Percentiles rank a stretch among this genome's conserved stretches.
Evolutionary conservation across 2,888 invertebrate genomes (phyloP).

Genomic region (Prenolepis imparis): DNA sequence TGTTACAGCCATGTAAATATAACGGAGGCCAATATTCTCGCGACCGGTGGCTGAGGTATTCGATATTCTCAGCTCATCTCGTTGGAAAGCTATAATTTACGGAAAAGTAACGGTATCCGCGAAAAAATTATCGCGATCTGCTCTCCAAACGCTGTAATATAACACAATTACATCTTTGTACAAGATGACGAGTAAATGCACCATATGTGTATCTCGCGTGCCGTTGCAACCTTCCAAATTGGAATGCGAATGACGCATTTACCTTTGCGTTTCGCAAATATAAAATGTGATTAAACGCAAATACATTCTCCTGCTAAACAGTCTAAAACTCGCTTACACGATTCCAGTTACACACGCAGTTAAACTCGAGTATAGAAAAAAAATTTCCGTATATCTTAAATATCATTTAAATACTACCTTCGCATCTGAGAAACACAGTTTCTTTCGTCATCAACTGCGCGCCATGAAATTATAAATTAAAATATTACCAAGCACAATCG

Average conservation of each 20-base stretch:
- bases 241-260: slow-evolving; percentile 37
- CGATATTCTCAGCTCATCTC: neutral
- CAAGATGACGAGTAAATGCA: slow-evolving; percentile 19
- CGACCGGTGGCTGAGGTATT: neutral
- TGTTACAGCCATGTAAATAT: neutral
- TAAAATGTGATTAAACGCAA: slow-evolving; percentile 40
- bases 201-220: slow-evolving; percentile 43
- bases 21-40: neutral
- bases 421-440: neutral
- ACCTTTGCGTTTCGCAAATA: slow-evolving; percentile 3
- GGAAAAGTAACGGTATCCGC: slow-evolving; percentile 27
- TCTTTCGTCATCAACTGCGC: neutral
- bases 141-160: slow-evolving; percentile 17
- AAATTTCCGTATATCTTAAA: slow-evolving; percentile 6
- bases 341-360: neutral
- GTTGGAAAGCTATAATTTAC: slow-evolving; percentile 30
- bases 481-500: neutral
- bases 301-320: neutral
- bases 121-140: slow-evolving; percentile 9
- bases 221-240: slow-evolving; percentile 31
- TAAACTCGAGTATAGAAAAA: neutral
- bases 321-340: neutral
- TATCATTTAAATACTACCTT: neutral
- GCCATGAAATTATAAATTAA: slow-evolving; percentile 1
- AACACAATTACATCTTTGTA: slow-evolving; percentile 33